Percentiles rank a stretch among this genome's conserved stretches.
Evolutionary conservation across 2,113 vertebrate genomes (phyloP).

Genomic region (Synchiropus splendidus): DNA sequence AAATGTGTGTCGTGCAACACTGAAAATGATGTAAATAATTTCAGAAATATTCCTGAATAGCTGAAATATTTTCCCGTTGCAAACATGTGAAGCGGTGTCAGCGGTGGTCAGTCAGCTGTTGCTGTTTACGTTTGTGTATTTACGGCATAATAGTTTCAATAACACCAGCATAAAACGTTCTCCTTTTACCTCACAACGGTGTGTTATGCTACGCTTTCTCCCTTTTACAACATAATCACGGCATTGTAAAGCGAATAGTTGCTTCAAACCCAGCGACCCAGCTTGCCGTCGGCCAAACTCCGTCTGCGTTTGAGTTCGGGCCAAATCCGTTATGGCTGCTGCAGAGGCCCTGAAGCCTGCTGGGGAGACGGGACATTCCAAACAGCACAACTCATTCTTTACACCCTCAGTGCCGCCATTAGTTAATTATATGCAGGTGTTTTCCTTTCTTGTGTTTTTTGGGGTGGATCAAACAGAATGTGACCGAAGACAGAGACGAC

Average conservation of each 20-base stretch:
- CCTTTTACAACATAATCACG: slow-evolving; percentile 7
- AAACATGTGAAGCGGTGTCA: too few relatives aligned
- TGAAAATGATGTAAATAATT: too few relatives aligned
- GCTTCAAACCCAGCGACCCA: slow-evolving; percentile 12
- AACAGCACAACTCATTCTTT: slow-evolving; percentile 56
- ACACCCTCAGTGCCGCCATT: slow-evolving; percentile 49
- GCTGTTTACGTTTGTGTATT: too few relatives aligned
- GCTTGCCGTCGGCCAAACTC: too few relatives aligned
- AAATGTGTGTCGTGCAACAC: too few relatives aligned
- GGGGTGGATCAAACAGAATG: slow-evolving; percentile 69
- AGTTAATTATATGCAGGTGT: slow-evolving; percentile 71
- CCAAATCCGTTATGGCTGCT: slow-evolving; percentile 50
- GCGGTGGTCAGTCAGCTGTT: too few relatives aligned
- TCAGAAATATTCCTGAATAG: too few relatives aligned
- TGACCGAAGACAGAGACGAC: slow-evolving; percentile 59
- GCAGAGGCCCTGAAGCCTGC: slow-evolving; percentile 52
- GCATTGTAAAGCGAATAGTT: slow-evolving; percentile 28
- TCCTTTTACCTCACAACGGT: too few relatives aligned
- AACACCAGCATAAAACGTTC: too few relatives aligned
- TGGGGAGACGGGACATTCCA: slow-evolving; percentile 60
- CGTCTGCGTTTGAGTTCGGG: slow-evolving; percentile 45
- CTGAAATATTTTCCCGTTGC: too few relatives aligned
- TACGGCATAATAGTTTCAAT: too few relatives aligned
- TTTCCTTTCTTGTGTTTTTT: slow-evolving; percentile 44
- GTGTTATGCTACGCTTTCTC: too few relatives aligned